These are phyloP conservation scores for Polymixis flavicincta DNA, from an alignment of 2,888 invertebrate species.

Conservation along the genomic window DNA sequence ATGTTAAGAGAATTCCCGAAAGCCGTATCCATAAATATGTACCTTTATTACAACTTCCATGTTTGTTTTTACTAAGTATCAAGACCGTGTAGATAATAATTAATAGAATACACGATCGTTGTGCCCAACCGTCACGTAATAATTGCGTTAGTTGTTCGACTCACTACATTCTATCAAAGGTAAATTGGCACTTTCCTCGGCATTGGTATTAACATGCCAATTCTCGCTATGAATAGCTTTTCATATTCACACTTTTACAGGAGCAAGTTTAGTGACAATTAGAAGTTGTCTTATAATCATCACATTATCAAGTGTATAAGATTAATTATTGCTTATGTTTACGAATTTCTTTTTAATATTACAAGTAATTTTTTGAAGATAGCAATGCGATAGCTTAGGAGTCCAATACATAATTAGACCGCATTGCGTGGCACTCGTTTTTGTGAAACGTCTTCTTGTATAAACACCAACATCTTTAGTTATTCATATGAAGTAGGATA, in stretches of 20 bases:
- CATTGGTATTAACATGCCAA: slow-evolving; percentile 40
- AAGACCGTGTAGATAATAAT: slow-evolving; percentile 26
- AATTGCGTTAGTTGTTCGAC: slow-evolving; percentile 22
- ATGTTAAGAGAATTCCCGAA: slow-evolving; percentile 12
- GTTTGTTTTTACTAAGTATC: slow-evolving; percentile 8
- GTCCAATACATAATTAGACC: slow-evolving; percentile 13
- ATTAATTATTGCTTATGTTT: too few species aligned
- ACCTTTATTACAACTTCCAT: slow-evolving; percentile 20
- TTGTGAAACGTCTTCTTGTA: slow-evolving; percentile 14
- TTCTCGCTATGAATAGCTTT: slow-evolving; percentile 38
- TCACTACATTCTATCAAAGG: slow-evolving; percentile 26
- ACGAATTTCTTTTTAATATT: too few species aligned
- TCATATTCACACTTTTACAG: slow-evolving; percentile 25
- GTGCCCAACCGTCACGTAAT: slow-evolving; percentile 32
- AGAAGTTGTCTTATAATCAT: not conserved
- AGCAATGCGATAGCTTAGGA: not conserved
- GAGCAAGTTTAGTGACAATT: slow-evolving; percentile 2
- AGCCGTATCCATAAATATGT: slow-evolving; percentile 3
- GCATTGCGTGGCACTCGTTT: not conserved
- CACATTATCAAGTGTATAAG: too few species aligned
- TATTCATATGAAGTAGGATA: slow-evolving; percentile 14
- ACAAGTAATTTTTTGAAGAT: too few species aligned
- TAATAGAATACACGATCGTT: slow-evolving; percentile 38
- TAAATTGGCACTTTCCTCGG: slow-evolving; percentile 53
- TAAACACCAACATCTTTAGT: slow-evolving; percentile 1